A percentile compares a stretch with the other conserved stretches of the same genome.
Conservation (phyloP, 2,888 invertebrate genomes). For the Diarsia rubi region DNA sequence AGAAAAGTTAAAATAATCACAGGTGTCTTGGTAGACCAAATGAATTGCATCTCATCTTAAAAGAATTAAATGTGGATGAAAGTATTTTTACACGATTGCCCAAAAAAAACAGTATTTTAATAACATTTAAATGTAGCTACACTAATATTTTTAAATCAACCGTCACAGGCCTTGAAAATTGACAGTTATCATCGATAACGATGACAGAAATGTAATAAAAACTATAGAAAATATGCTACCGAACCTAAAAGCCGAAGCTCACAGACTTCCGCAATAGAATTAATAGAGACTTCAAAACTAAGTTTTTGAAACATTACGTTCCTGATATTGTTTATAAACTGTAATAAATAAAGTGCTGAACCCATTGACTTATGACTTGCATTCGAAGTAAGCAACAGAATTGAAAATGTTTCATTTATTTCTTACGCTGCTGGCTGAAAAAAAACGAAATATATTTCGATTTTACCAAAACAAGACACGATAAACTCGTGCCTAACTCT, state of each 20-base stretch:
- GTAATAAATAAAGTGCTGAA: conserved; percentile 41
- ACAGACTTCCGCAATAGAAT: background rate
- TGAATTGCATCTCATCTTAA: too few species aligned
- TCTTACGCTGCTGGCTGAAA: conserved; percentile 14
- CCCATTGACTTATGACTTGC: conserved; percentile 37
- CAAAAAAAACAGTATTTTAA: too few species aligned
- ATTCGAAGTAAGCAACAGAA: conserved; percentile 16
- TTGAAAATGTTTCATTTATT: conserved; percentile 40
- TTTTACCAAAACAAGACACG: background rate
- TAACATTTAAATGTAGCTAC: too few species aligned
- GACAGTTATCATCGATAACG: background rate
- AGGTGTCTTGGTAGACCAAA: too few species aligned
- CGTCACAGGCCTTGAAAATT: too few species aligned
- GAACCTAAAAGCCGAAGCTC: background rate
- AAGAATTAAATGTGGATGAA: too few species aligned
- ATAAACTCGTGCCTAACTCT: conserved; percentile 1
- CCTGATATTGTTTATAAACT: conserved; percentile 19
- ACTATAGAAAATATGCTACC: too few species aligned
- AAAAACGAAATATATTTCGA: conserved; percentile 16
- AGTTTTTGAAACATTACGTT: conserved; percentile 1
- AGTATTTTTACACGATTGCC: too few species aligned
- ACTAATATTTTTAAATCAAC: too few species aligned
- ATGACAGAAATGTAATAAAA: background rate
- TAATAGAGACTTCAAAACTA: background rate
- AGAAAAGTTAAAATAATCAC: too few species aligned